Evolutionary conservation across 2,113 vertebrate genomes (phyloP).

Genomic region (Cacatua alba): DNA sequence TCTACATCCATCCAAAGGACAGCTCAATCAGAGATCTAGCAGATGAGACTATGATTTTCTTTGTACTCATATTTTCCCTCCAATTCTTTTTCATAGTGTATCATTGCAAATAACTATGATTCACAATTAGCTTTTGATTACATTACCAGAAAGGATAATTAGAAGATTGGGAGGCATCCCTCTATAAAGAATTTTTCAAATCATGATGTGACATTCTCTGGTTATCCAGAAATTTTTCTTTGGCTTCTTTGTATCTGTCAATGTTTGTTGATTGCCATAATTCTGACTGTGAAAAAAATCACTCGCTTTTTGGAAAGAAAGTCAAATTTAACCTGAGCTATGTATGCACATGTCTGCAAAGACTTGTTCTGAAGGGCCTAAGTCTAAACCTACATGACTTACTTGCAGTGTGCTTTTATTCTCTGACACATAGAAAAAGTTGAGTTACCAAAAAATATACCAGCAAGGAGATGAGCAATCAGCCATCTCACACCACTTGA

Average conservation of each 20-base stretch:
- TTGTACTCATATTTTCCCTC: not conserved
- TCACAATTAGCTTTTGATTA: slow-evolving; percentile 53
- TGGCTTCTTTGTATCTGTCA: not conserved
- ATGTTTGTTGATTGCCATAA: not conserved
- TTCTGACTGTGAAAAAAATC: not conserved
- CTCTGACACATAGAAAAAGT: not conserved
- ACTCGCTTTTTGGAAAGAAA: not conserved
- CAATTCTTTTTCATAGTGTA: not conserved
- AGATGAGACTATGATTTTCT: not conserved
- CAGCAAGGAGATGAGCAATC: not conserved
- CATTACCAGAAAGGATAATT: slow-evolving; percentile 34
- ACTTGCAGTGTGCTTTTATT: not conserved
- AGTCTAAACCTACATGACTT: not conserved
- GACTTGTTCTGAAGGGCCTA: not conserved
- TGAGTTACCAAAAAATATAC: not conserved
- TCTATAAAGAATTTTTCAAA: not conserved
- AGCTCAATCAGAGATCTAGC: slow-evolving; percentile 3
- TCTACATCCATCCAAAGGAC: not conserved
- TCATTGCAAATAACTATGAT: slow-evolving; percentile 6
- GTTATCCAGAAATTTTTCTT: not conserved
- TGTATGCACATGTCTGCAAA: fast-evolving
- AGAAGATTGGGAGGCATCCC: not conserved
- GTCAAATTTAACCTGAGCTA: not conserved
- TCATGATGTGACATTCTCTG: not conserved
- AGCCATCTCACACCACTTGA: not conserved